Evolutionary conservation across 2,888 invertebrate genomes (phyloP).

Genomic region (Habroteleia sp.): DNA sequence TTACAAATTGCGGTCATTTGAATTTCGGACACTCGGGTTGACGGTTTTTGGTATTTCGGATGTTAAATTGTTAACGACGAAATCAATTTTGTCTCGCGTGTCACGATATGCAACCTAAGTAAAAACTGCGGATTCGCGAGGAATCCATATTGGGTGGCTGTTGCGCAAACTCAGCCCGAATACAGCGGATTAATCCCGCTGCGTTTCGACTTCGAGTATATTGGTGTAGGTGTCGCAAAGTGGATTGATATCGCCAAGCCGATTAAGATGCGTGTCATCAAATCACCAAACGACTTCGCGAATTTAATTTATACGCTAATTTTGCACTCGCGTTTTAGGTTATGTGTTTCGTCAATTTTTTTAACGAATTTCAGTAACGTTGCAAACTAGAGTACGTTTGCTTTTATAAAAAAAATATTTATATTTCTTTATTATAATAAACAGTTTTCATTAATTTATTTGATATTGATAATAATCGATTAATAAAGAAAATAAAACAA

Average conservation of each 20-base stretch:
- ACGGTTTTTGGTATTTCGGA: too few species aligned
- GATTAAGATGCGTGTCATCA: conserved; percentile 47
- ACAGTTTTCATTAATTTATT: too few species aligned
- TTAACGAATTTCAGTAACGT: too few species aligned
- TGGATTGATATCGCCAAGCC: conserved; percentile 44
- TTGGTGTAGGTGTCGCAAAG: conserved; percentile 46
- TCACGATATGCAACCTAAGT: conserved; percentile 17
- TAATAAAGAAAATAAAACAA: too few species aligned
- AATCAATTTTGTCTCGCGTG: conserved; percentile 1
- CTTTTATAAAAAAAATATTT: too few species aligned
- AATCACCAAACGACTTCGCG: conserved; percentile 2
- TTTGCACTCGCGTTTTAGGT: background rate
- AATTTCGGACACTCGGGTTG: too few species aligned
- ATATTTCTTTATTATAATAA: too few species aligned
- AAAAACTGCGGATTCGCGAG: conserved; percentile 58
- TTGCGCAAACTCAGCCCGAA: conserved; percentile 72
- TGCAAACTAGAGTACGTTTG: too few species aligned
- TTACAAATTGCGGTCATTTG: too few species aligned
- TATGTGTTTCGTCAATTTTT: too few species aligned
- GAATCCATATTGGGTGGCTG: conserved; percentile 73
- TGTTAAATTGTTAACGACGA: too few species aligned
- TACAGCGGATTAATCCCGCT: conserved; percentile 25
- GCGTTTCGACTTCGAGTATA: conserved; percentile 12
- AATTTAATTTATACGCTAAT: conserved; percentile 10
- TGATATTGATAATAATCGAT: too few species aligned